Conservation (phyloP, 2,113 vertebrate genomes). For the Gasterosteus nipponicus region DNA sequence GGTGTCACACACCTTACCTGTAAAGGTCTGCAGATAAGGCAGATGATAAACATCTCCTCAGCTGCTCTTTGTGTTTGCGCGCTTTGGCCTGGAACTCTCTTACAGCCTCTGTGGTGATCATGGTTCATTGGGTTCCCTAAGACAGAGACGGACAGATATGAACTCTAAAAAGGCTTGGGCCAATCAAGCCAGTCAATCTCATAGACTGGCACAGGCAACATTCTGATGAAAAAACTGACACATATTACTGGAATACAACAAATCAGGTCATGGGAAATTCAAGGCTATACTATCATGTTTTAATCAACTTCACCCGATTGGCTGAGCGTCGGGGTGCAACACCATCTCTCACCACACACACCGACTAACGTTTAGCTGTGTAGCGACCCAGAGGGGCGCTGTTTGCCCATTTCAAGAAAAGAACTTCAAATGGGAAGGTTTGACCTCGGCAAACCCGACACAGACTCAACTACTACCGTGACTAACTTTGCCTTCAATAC, state of each 20-base stretch:
- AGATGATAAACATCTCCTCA: constrained; percentile 66
- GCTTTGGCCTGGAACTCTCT: constrained; percentile 73
- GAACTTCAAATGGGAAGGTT: not conserved
- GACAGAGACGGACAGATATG: constrained; percentile 2
- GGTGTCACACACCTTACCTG: constrained; percentile 45
- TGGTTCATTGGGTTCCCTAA: constrained; percentile 31
- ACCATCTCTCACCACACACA: constrained; percentile 9
- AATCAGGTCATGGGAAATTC: not conserved
- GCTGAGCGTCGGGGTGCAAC: not conserved
- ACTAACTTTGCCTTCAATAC: not conserved
- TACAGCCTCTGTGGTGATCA: constrained; percentile 58
- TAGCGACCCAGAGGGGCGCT: constrained; percentile 24
- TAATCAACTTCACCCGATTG: not conserved
- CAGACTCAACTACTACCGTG: not conserved
- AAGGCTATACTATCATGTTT: not conserved
- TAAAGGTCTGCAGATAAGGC: constrained; percentile 67
- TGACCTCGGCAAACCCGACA: not conserved
- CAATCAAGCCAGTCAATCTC: not conserved
- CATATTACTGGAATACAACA: not conserved
- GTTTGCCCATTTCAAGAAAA: not conserved
- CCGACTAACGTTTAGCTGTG: not conserved
- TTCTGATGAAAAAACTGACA: not conserved
- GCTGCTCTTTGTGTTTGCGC: constrained; percentile 65
- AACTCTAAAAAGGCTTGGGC: not conserved
- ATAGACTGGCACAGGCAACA: not conserved